Evolutionary conservation across 1,140 invertebrate genomes (phyloP).

Genomic region (Pantala flavescens): DNA sequence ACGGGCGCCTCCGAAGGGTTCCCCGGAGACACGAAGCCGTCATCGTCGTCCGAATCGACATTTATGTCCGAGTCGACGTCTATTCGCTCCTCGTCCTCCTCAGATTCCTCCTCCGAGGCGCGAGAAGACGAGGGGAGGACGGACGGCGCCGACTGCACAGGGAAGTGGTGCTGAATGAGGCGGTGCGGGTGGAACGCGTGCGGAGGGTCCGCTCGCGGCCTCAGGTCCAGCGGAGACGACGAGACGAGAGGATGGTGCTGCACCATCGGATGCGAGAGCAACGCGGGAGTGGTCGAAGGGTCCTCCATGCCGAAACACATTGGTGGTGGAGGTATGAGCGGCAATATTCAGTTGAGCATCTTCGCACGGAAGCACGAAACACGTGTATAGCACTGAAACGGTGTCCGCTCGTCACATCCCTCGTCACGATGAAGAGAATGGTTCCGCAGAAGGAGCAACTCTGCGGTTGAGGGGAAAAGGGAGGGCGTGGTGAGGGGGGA

Average conservation of each 20-base stretch:
- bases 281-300: background rate
- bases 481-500: too few species aligned
- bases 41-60: background rate
- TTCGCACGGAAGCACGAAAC: too few species aligned
- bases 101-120: background rate
- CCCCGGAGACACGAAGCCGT: background rate
- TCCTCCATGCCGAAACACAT: constrained; percentile 2
- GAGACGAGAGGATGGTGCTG: background rate
- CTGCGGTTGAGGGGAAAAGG: too few species aligned
- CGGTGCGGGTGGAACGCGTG: background rate
- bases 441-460: too few species aligned
- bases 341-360: background rate
- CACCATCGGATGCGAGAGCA: background rate
- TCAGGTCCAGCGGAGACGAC: background rate
- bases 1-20: background rate
- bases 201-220: background rate
- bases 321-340: background rate
- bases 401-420: too few species aligned
- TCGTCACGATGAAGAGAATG: too few species aligned
- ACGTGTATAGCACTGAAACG: too few species aligned
- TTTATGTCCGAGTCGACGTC: background rate
- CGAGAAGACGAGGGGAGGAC: background rate
- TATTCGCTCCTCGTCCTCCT: background rate
- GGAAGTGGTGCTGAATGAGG: background rate
- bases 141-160: background rate